Conservation (phyloP, 2,113 vertebrate species). For the Marcusenius ussheri region DNA sequence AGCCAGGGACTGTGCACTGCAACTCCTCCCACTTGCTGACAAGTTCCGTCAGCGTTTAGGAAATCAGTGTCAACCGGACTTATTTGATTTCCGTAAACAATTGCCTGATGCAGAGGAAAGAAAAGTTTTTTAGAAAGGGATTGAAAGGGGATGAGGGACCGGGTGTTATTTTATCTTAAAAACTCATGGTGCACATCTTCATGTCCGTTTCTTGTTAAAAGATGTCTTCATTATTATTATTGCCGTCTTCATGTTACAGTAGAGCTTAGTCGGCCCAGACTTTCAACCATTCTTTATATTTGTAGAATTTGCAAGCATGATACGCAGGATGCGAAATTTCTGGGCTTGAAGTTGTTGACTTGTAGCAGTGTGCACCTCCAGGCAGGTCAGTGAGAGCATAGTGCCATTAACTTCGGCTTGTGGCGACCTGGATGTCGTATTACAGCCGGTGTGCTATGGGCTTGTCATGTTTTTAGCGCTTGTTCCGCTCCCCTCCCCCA, state of each 20-base stretch:
- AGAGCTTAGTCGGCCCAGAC: neutral
- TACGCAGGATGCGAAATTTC: neutral
- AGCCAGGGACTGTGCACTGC: no score
- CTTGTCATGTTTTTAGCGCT: neutral
- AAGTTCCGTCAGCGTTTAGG: neutral
- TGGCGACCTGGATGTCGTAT: neutral
- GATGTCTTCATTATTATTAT: neutral
- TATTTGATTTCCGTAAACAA: neutral
- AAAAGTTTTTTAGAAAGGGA: neutral
- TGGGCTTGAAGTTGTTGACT: neutral
- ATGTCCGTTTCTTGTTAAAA: neutral
- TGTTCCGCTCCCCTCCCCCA: neutral
- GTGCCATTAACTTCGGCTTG: neutral
- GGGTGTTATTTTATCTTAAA: neutral
- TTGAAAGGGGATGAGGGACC: neutral
- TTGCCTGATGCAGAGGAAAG: neutral
- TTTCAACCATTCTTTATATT: neutral
- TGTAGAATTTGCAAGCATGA: conserved; percentile 1
- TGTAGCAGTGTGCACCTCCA: neutral
- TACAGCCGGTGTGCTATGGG: neutral
- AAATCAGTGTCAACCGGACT: neutral
- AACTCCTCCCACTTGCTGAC: no score
- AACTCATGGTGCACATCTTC: neutral
- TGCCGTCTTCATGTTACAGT: neutral
- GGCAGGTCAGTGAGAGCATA: neutral